Percentiles rank a stretch among this genome's conserved stretches.
Conservation (phyloP, 2,888 invertebrate species). For the Ephialtes manifestator region DNA sequence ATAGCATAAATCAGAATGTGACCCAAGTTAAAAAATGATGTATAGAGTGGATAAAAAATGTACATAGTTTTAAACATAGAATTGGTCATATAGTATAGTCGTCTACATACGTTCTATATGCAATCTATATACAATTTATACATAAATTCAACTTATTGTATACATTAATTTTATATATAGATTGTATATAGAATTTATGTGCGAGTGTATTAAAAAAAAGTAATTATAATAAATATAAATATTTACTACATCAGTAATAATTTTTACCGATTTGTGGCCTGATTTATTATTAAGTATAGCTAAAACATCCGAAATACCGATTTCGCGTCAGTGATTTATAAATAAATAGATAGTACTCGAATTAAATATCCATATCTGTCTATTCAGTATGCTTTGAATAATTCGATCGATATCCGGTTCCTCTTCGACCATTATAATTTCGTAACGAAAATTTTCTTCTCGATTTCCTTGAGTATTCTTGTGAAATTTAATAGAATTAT, state of each 20-base stretch:
- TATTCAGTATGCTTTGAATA: not conserved
- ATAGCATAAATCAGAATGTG: too few species aligned
- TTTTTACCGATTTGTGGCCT: not conserved
- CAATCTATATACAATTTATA: too few species aligned
- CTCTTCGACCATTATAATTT: not conserved
- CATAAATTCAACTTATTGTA: too few species aligned
- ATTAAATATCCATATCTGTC: not conserved
- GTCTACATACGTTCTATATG: too few species aligned
- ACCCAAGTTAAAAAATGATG: too few species aligned
- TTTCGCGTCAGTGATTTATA: not conserved
- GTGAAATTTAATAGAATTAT: not conserved
- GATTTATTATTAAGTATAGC: not conserved
- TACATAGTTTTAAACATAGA: too few species aligned
- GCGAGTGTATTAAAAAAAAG: too few species aligned
- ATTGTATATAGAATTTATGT: too few species aligned
- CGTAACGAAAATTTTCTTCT: not conserved
- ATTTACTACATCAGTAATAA: not conserved
- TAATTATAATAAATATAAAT: too few species aligned
- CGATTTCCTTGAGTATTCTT: not conserved
- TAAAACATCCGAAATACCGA: not conserved
- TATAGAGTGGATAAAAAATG: too few species aligned
- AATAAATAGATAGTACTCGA: not conserved
- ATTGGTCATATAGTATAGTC: too few species aligned
- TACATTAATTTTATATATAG: too few species aligned
- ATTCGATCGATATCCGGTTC: conserved; percentile 5